Evolutionary conservation across 1,140 invertebrate species (phyloP).

Genomic region (Colletes gigas): DNA sequence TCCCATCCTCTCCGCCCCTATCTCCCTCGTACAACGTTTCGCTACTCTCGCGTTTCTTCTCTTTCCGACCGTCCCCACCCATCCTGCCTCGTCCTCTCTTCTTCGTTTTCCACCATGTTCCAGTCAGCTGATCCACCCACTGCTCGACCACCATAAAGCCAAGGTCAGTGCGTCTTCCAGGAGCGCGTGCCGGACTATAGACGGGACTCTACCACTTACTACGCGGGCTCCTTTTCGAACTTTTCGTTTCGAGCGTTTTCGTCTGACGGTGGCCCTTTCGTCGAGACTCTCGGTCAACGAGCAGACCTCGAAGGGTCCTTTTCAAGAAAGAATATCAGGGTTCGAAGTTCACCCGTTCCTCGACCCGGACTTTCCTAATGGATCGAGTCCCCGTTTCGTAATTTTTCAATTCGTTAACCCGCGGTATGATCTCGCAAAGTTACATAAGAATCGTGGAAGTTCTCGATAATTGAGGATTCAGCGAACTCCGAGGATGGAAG

Average conservation of each 20-base stretch:
- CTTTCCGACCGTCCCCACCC: conserved; percentile 1
- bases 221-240: too few relatives aligned
- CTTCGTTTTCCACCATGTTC: conserved; percentile 36
- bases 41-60: not conserved
- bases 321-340: not conserved
- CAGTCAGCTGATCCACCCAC: conserved; percentile 67
- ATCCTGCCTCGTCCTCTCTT: not conserved
- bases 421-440: not conserved
- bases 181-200: conserved; percentile 39
- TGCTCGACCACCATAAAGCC: conserved; percentile 59
- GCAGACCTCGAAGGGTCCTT: not conserved
- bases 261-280: not conserved
- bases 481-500: not conserved
- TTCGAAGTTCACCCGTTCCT: too few relatives aligned
- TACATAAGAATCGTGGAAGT: not conserved
- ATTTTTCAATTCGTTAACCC: not conserved
- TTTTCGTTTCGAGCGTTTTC: too few relatives aligned
- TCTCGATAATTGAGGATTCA: conserved; percentile 10
- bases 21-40: not conserved
- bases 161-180: conserved; percentile 64
- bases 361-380: too few relatives aligned
- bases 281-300: too few relatives aligned
- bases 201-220: conserved; percentile 17
- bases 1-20: not conserved
- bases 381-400: not conserved